A percentile compares a stretch with the other conserved stretches of the same genome.
Evolutionary conservation across 2,888 invertebrate species (phyloP).

Genomic region (Chymomyza amoena): DNA sequence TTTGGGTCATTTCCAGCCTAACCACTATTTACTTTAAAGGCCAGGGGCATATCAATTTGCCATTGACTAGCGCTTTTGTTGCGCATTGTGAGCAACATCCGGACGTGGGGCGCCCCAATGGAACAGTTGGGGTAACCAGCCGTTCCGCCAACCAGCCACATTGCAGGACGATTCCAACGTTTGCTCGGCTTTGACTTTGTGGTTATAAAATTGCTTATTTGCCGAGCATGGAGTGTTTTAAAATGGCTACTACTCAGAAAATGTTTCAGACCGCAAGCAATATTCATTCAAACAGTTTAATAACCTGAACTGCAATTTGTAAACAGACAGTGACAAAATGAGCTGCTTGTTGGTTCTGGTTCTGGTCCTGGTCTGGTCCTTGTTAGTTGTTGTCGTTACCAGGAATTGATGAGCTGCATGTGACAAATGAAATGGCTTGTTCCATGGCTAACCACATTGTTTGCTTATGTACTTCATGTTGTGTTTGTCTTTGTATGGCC

Average conservation of each 20-base stretch:
- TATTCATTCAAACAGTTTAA: slow-evolving; percentile 35
- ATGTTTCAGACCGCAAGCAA: background rate
- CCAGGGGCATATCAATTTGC: background rate
- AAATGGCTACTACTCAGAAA: slow-evolving; percentile 17
- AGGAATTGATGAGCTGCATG: slow-evolving; percentile 36
- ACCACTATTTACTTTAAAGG: background rate
- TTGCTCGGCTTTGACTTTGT: slow-evolving; percentile 41
- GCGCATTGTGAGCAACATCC: too few relatives aligned
- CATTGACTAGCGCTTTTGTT: background rate
- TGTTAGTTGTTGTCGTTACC: background rate
- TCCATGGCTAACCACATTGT: slow-evolving; percentile 1
- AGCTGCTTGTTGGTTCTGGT: background rate
- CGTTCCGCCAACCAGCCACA: too few relatives aligned
- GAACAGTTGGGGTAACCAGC: too few relatives aligned
- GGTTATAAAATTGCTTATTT: slow-evolving; percentile 58
- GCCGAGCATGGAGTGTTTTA: slow-evolving; percentile 16
- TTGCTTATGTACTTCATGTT: slow-evolving; percentile 3
- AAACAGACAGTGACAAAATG: slow-evolving; percentile 1
- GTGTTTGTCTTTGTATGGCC: slow-evolving; percentile 1
- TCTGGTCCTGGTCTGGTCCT: too few relatives aligned
- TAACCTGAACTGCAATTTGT: slow-evolving; percentile 36
- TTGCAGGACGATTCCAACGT: background rate
- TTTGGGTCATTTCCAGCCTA: background rate
- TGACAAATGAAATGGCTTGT: slow-evolving; percentile 40
- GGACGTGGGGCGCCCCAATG: too few relatives aligned